Evolutionary conservation across 2,888 invertebrate species (phyloP).

Genomic region (Agonopterix subpropinquella): DNA sequence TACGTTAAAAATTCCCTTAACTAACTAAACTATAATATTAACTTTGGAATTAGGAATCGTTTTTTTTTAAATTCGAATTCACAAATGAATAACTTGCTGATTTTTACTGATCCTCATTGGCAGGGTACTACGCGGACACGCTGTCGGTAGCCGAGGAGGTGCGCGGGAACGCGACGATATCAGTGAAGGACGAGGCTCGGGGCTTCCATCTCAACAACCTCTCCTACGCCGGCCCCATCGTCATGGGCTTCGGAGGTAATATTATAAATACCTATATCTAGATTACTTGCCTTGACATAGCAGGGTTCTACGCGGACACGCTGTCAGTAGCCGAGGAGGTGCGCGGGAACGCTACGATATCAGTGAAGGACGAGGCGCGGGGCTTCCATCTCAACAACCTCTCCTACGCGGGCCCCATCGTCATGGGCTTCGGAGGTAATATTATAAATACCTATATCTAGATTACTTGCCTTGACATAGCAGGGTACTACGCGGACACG

Average conservation of each 20-base stretch:
- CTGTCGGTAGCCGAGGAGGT: slow-evolving; percentile 86
- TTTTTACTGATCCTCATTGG: no score
- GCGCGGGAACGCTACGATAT: slow-evolving; percentile 85
- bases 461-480: no score
- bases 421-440: no score
- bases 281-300: no score
- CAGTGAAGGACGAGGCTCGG: slow-evolving; percentile 87
- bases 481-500: slow-evolving; percentile 90
- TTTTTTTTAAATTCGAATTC: not conserved
- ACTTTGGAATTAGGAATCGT: no score
- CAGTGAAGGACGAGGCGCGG: slow-evolving; percentile 87
- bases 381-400: slow-evolving; percentile 92
- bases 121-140: slow-evolving; percentile 90
- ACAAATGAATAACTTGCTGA: not conserved
- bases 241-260: no score
- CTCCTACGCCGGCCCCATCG: slow-evolving; percentile 96
- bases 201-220: slow-evolving; percentile 92
- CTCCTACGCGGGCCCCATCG: slow-evolving; percentile 96
- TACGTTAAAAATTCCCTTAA: no score
- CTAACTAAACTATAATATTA: no score
- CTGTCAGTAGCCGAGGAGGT: slow-evolving; percentile 86
- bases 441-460: no score
- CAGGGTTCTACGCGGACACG: slow-evolving; percentile 90
- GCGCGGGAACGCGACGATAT: slow-evolving; percentile 85
- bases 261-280: no score